These are phyloP conservation scores for Bambusicola thoracicus DNA, from an alignment of 2,113 vertebrate genomes.

Conservation along the genomic window DNA sequence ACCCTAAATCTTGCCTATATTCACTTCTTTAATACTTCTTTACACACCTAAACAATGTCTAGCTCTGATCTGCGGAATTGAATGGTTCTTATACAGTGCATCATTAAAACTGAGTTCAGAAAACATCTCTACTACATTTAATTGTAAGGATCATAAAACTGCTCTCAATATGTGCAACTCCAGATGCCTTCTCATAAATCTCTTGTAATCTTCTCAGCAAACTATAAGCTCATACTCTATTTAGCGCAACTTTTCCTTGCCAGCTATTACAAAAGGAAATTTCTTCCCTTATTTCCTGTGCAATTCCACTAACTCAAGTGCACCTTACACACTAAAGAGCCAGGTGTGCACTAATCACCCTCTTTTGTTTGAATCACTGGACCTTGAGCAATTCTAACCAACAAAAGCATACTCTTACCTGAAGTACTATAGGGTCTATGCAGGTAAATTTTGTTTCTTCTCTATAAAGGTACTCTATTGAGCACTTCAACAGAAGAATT, in stretches of 20 bases:
- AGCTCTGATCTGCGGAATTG: not conserved
- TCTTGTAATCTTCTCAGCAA: too few relatives aligned
- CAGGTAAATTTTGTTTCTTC: constrained; percentile 98
- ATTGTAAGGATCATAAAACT: not conserved
- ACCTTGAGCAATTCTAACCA: not conserved
- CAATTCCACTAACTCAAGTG: not conserved
- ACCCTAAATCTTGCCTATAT: not conserved
- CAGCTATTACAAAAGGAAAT: not conserved
- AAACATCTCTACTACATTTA: not conserved
- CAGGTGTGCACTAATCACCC: not conserved
- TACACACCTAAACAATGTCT: not conserved
- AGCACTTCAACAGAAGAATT: constrained; percentile 96
- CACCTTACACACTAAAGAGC: not conserved
- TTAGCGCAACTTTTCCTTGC: not conserved
- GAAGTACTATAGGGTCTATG: constrained; percentile 97
- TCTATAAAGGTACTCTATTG: constrained; percentile 97
- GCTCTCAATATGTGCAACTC: not conserved
- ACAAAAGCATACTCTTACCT: constrained; percentile 79
- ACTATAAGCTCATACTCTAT: not conserved
- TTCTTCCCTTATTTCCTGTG: not conserved
- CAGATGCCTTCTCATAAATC: not conserved
- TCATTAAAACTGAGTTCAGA: not conserved
- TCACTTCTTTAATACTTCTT: not conserved
- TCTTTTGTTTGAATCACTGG: not conserved
- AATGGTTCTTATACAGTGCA: not conserved